These are phyloP conservation scores for Terrapene triunguis DNA, from an alignment of 2,113 vertebrate species.

Conservation along the genomic window DNA sequence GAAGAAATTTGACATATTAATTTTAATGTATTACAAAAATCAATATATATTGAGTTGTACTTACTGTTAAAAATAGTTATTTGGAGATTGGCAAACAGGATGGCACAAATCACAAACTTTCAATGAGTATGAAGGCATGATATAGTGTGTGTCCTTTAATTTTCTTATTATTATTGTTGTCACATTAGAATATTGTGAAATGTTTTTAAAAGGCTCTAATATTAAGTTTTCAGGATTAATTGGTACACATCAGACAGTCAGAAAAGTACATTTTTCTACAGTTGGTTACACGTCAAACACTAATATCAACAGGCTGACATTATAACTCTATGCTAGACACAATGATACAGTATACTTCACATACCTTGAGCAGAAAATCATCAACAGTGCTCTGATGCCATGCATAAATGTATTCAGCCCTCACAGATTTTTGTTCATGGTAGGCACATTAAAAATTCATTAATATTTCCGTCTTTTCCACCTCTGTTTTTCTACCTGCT, in stretches of 20 bases:
- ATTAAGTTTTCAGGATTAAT: slow-evolving; percentile 23
- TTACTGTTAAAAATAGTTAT: neutral
- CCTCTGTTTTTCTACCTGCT: neutral
- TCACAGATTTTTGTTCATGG: neutral
- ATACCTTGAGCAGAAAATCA: neutral
- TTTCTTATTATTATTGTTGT: slow-evolving; percentile 20
- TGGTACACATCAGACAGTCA: neutral
- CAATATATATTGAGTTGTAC: neutral
- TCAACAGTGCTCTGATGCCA: accelerated
- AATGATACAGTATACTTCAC: accelerated
- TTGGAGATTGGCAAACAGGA: neutral
- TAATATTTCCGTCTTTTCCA: neutral
- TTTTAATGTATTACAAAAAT: slow-evolving; percentile 4
- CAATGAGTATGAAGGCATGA: neutral
- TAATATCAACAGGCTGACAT: neutral
- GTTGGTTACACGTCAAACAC: slow-evolving; percentile 6
- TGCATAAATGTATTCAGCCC: neutral
- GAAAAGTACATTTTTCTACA: neutral
- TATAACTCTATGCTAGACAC: neutral
- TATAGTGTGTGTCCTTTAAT: neutral
- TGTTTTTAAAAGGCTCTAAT: neutral
- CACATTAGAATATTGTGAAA: neutral
- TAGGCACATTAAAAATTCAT: neutral
- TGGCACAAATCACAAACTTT: neutral
- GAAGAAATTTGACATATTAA: neutral